These are phyloP conservation scores for Cuniculus paca DNA, from an alignment of 2,797 vertebrate species.

Conservation along the genomic window DNA sequence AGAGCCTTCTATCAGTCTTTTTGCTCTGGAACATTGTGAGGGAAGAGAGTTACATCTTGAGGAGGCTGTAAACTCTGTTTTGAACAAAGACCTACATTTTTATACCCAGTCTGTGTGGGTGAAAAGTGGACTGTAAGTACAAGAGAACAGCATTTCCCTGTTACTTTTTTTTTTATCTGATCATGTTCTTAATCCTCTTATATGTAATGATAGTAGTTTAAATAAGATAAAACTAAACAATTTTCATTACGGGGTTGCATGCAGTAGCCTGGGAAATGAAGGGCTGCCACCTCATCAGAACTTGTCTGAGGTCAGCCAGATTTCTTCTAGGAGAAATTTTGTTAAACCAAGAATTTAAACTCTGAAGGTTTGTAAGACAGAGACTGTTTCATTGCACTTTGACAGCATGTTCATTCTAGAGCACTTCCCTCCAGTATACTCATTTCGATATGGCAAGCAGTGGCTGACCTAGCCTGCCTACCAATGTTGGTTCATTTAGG, in stretches of 20 bases:
- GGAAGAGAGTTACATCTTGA: constrained; percentile 90
- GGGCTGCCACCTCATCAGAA: background rate
- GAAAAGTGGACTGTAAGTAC: constrained; percentile 91
- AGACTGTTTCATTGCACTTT: background rate
- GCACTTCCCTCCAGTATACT: background rate
- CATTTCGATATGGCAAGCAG: background rate
- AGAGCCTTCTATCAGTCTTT: constrained; percentile 92
- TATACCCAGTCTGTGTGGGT: constrained; percentile 92
- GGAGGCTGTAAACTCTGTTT: constrained; percentile 87
- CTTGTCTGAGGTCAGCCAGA: background rate
- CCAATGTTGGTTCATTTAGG: background rate
- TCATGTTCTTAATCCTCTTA: background rate
- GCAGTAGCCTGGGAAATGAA: background rate
- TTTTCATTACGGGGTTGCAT: background rate
- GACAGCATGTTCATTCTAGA: background rate
- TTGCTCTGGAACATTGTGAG: constrained; percentile 91
- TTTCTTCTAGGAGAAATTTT: background rate
- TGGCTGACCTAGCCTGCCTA: background rate
- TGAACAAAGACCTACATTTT: constrained; percentile 90
- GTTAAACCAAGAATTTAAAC: background rate
- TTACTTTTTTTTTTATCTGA: background rate
- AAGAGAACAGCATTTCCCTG: background rate
- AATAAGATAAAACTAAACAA: background rate
- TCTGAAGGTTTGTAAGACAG: background rate
- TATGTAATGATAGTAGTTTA: background rate